phyloP scores from a whole-genome alignment of 2,113 vertebrate genomes.

The Microcebus lehilahytsara region DNA sequence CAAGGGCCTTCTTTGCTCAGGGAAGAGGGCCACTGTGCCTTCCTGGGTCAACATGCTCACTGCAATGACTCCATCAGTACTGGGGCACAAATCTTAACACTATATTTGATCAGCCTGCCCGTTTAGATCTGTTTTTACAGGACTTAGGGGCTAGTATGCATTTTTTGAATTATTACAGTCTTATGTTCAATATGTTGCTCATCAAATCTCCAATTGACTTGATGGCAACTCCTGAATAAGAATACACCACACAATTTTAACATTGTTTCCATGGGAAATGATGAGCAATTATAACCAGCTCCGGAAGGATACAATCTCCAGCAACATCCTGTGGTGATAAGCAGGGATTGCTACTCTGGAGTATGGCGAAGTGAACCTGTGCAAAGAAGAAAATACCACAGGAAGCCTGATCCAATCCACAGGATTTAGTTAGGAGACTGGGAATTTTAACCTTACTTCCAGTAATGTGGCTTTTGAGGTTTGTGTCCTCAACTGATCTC shows the following conservation, averaged over 20 bases:
- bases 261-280: background rate
- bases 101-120: background rate
- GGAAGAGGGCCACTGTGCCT: background rate
- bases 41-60: background rate
- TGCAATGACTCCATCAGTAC: background rate
- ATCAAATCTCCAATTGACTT: conserved; percentile 10
- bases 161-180: background rate
- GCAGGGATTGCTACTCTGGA: background rate
- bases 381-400: background rate
- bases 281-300: background rate
- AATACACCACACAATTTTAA: background rate
- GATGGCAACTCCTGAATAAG: background rate
- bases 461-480: background rate
- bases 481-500: background rate
- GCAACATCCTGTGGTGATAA: background rate
- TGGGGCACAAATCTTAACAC: background rate
- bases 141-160: background rate
- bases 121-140: background rate
- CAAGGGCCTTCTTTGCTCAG: background rate
- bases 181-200: background rate
- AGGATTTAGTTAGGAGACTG: background rate
- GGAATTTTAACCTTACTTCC: background rate
- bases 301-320: background rate
- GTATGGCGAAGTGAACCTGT: background rate
- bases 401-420: background rate